Percentiles rank a stretch among this genome's conserved stretches.
Evolutionary conservation across 2,113 vertebrate species (phyloP).

Genomic region (Trogon surrucura): DNA sequence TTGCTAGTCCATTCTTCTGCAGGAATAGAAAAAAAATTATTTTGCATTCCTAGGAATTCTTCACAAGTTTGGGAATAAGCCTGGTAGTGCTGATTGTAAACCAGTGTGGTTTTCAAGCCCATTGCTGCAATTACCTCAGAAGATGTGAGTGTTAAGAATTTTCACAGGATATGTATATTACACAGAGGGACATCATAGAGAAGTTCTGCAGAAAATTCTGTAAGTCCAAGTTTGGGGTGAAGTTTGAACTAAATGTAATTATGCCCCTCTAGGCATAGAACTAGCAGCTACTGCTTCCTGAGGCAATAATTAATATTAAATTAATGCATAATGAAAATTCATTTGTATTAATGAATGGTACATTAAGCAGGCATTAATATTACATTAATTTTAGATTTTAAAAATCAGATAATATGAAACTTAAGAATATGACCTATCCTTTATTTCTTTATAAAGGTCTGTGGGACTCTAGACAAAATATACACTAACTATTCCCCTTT

Average conservation of each 20-base stretch:
- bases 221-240: neutral
- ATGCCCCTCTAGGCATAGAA: neutral
- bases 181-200: neutral
- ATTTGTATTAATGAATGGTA: slow-evolving; percentile 50
- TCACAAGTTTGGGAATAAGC: neutral
- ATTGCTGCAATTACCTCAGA: neutral
- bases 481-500: neutral
- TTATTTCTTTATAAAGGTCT: neutral
- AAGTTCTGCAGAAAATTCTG: neutral
- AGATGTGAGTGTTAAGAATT: neutral
- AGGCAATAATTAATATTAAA: slow-evolving; percentile 45
- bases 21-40: neutral
- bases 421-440: neutral
- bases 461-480: neutral
- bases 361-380: slow-evolving; percentile 5
- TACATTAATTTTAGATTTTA: slow-evolving; percentile 13
- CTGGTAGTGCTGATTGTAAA: neutral
- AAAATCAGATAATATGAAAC: neutral
- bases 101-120: neutral
- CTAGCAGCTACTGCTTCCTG: neutral
- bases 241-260: neutral
- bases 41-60: neutral
- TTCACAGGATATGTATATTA: neutral
- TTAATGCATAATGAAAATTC: slow-evolving; percentile 39
- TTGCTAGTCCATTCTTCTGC: neutral